These are phyloP conservation scores for Cosmia trapezina DNA, from an alignment of 2,888 invertebrate species.

Conservation along the genomic window DNA sequence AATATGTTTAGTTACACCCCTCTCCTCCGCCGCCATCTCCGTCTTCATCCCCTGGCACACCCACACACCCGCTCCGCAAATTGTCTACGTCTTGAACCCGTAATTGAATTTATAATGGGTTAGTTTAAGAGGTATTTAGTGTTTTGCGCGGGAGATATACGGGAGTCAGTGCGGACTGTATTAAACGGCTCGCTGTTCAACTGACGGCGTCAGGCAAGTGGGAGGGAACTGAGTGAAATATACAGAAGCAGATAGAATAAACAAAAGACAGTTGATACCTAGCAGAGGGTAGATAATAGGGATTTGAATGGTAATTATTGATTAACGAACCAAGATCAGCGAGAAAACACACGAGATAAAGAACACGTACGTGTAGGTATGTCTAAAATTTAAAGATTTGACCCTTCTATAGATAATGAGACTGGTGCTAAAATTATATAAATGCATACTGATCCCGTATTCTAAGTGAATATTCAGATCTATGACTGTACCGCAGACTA, in stretches of 20 bases:
- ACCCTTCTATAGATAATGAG: background rate
- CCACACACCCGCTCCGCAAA: constrained; percentile 77
- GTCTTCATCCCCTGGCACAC: constrained; percentile 49
- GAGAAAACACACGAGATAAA: background rate
- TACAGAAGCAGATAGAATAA: constrained; percentile 1
- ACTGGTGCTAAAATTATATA: background rate
- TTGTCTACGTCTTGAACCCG: constrained; percentile 84
- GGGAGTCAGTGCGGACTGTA: constrained; percentile 52
- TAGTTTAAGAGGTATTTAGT: constrained; percentile 86
- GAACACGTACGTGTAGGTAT: background rate
- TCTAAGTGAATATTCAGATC: background rate
- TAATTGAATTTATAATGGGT: constrained; percentile 90
- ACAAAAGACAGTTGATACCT: constrained; percentile 20
- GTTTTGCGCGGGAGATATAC: constrained; percentile 72
- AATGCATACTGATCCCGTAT: constrained; percentile 1
- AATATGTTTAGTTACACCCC: constrained; percentile 81
- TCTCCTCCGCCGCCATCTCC: constrained; percentile 30
- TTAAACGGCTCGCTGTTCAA: constrained; percentile 58
- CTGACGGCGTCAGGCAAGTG: constrained; percentile 33
- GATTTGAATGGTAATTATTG: background rate
- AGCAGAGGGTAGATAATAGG: background rate
- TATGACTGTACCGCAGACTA: background rate
- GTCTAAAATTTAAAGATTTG: background rate
- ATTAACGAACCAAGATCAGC: background rate
- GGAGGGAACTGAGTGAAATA: constrained; percentile 9